Base-by-base conservation (phyloP, 2,888 invertebrate genomes). In the Cephus rjabovi region DNA sequence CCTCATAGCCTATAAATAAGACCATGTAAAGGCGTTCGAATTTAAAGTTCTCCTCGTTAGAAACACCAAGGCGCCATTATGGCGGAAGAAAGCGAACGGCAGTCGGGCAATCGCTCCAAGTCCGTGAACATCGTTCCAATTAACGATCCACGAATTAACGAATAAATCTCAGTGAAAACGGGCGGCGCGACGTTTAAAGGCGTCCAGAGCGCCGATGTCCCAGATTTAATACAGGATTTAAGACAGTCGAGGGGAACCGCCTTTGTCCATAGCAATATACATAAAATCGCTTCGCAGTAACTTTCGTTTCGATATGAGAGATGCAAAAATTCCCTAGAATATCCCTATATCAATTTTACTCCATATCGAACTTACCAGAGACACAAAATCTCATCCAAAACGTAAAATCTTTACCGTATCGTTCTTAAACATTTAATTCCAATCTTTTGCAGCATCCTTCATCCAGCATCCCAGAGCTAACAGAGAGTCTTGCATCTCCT, bases 81-180 rank as follows among this genome's bases (percentile, higher is more conserved):
- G 23, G 56, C 56, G 75, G 69, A 84, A 82, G 83, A 85, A 84
- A 87, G 83, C 77, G 75, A 73, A 81, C 73, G 78, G 79, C 70
- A 34, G 73, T 31, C 74, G 75, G 75, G 79, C 77, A 79, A 75
- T 56, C 56, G 56, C 56, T 56, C 56, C 56, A 23, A 56, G 40
- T 77, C 77, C 77, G 82, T 73, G 76, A 82, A 82, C 83, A 81
- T 78, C 84, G 83, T 83, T 87, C 85, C 86, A 87, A 87, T 87
- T 87, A 87, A 87, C 83, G 79, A 80, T 80, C 79, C 81, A 81
- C 79, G 79, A 79, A 86, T 85, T 84, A 83, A 69, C 80, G 75
- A 85, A 86, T 86, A 87, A 86, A 87, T 86, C 86, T 86, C 79
- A 77, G 76, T 30, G 79, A 77, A 82, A 85, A 83, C 81, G 69